These are phyloP conservation scores for Zosterops borbonicus DNA, from an alignment of 2,113 vertebrate genomes.

Conservation along the genomic window DNA sequence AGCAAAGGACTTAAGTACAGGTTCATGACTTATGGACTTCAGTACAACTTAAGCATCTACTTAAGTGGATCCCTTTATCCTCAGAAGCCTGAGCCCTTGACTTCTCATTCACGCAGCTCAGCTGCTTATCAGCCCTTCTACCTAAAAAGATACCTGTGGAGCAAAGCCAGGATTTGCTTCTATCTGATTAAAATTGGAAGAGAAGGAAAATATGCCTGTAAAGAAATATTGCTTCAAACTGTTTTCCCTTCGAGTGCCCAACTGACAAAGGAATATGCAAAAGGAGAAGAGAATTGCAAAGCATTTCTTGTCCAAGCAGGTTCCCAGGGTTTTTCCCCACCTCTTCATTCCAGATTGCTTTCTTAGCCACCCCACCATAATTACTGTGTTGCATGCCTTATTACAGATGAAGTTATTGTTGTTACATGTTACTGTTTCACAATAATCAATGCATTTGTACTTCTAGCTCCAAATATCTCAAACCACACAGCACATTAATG, in stretches of 20 bases:
- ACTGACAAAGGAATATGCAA: constrained; percentile 53
- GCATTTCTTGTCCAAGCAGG: constrained; percentile 62
- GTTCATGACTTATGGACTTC: neutral
- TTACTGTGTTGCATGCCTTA: constrained; percentile 37
- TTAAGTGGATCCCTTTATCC: constrained; percentile 18
- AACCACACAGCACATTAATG: constrained; percentile 3
- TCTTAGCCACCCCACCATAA: constrained; percentile 36
- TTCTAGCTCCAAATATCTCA: constrained; percentile 11
- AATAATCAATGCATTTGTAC: constrained; percentile 56
- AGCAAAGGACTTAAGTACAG: neutral
- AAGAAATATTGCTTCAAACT: constrained; percentile 50
- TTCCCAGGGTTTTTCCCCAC: constrained; percentile 64
- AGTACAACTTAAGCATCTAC: constrained; percentile 8
- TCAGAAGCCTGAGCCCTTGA: neutral
- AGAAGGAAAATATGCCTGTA: constrained; percentile 40
- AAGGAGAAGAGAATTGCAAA: constrained; percentile 46
- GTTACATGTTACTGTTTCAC: constrained; percentile 58
- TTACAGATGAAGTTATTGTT: constrained; percentile 52
- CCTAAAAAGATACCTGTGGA: constrained; percentile 47
- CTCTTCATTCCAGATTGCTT: constrained; percentile 54
- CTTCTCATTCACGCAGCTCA: constrained; percentile 30
- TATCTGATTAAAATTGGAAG: constrained; percentile 53
- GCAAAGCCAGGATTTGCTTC: constrained; percentile 48
- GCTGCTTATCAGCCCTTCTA: constrained; percentile 50
- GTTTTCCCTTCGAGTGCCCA: constrained; percentile 25